Evolutionary conservation across 2,797 vertebrate species (phyloP), one percentile per base, ranked within the genome.

Genomic region (Pseudomugil gertrudae): DNA sequence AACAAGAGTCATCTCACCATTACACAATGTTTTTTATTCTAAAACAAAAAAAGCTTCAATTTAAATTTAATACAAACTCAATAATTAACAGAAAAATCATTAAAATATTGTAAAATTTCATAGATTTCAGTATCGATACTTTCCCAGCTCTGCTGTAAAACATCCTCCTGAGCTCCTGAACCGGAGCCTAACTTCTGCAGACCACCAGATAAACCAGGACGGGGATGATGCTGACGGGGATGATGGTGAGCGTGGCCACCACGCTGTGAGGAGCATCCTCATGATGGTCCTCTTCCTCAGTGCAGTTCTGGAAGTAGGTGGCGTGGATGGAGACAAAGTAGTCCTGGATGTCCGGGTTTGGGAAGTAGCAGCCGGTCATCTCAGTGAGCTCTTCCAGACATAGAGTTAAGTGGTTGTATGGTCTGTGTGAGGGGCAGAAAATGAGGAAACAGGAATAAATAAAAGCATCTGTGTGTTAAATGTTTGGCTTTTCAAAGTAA

Each of bases 151-250:
- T n/a, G n/a, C n/a, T n/a, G n/a, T n/a, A n/a, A n/a, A n/a, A n/a
- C n/a, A n/a, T n/a, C n/a, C n/a, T n/a, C n/a, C n/a, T n/a, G n/a
- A n/a, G n/a, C n/a, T n/a, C n/a, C n/a, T n/a, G 0, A 2, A 9
- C 6, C 23, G 6, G 14, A 29, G 66, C 43, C 26, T 81, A 87
- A 36, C 83, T 92, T 57, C 85, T 93, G 78, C 81, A 80, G 3
- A 90, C 72, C 15, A 92, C 85, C 60, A 92, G 51, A 55, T 83
- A 92, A 35, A 93, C 88, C 69, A 93, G 81, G 2, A 83, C 1
- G 0, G 92, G 92, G 59, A 94, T 87, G 48, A 94, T 27, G 74
- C 80, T 74, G 14, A 94, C 87, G 0, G 92, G 90, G 57, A 91
- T 26, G 48, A 94, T 79, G 0, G 93, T 94, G 63, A 93, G 87